Conservation (phyloP, 2,113 vertebrate genomes). For the Ranitomeya imitator region DNA sequence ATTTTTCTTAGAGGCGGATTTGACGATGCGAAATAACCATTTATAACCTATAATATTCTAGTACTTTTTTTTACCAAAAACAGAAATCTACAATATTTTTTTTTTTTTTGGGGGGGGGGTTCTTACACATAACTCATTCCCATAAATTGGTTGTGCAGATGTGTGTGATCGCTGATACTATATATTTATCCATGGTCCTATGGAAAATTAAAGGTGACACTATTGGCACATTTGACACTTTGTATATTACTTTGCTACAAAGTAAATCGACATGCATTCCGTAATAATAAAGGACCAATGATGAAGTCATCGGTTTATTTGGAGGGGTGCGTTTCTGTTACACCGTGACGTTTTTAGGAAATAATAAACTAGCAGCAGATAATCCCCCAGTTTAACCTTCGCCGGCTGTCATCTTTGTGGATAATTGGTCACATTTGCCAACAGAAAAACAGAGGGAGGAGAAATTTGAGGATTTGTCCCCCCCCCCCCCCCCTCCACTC, state of each 20-base stretch:
- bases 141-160: neutral
- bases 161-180: neutral
- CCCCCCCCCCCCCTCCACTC: too few species aligned
- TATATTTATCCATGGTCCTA: neutral
- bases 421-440: conserved; percentile 32
- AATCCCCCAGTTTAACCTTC: conserved; percentile 4
- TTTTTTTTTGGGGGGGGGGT: too few species aligned
- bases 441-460: conserved; percentile 37
- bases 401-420: conserved; percentile 11
- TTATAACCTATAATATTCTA: too few species aligned
- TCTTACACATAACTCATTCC: too few species aligned
- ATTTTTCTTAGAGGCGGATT: neutral
- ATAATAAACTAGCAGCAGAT: too few species aligned
- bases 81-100: too few species aligned
- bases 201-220: neutral
- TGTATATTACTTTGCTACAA: neutral
- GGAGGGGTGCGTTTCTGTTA: neutral
- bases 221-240: neutral
- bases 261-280: neutral
- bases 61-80: too few species aligned
- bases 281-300: neutral
- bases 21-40: too few species aligned
- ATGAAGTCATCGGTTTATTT: neutral
- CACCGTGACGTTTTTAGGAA: neutral
- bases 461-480: neutral